Conservation (phyloP, 2,888 invertebrate genomes). For the Silvanus unidentatus region DNA sequence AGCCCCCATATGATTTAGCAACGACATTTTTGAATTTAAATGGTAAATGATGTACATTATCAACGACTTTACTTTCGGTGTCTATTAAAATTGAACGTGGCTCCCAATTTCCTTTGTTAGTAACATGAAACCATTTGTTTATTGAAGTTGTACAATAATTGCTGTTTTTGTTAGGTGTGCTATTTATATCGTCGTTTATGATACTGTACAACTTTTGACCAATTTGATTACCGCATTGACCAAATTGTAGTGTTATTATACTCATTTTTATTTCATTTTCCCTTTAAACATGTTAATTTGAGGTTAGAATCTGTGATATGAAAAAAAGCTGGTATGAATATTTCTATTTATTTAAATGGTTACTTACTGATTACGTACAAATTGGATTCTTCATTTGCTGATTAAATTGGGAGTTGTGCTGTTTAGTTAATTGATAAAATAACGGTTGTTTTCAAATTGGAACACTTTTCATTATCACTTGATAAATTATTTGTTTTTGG, state of each 20-base stretch:
- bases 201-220: conserved; percentile 46
- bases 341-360: too few relatives aligned
- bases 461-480: too few relatives aligned
- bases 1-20: conserved; percentile 45
- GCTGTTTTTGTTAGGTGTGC: conserved; percentile 29
- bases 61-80: conserved; percentile 47
- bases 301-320: too few relatives aligned
- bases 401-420: too few relatives aligned
- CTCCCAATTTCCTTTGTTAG: conserved; percentile 36
- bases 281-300: too few relatives aligned
- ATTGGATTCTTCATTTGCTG: too few relatives aligned
- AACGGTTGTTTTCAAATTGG: too few relatives aligned
- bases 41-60: conserved; percentile 32
- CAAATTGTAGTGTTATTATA: conserved; percentile 49
- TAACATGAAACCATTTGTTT: conserved; percentile 47
- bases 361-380: too few relatives aligned
- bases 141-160: conserved; percentile 38
- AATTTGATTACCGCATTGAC: conserved; percentile 53
- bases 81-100: conserved; percentile 49
- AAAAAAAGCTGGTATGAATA: too few relatives aligned
- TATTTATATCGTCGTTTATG: conserved; percentile 41
- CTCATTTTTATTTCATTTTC: conserved; percentile 26
- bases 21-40: conserved; percentile 45
- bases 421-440: too few relatives aligned
- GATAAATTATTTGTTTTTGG: too few relatives aligned